These are phyloP conservation scores for Pelobates fuscus DNA, from an alignment of 2,113 vertebrate genomes.

Conservation along the genomic window DNA sequence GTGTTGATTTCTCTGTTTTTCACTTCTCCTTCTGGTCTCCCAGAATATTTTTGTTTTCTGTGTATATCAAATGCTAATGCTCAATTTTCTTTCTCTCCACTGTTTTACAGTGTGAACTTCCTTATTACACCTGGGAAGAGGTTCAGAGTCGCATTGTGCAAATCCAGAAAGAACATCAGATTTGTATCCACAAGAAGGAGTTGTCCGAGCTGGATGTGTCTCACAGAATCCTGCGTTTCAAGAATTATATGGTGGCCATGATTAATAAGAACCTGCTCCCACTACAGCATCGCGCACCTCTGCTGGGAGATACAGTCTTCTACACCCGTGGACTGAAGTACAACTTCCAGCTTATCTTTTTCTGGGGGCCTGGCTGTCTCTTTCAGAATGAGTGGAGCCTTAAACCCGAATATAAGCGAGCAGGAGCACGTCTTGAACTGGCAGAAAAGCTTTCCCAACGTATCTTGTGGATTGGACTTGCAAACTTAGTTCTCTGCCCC, in stretches of 20 bases:
- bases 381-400: constrained; percentile 97
- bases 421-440: constrained; percentile 87
- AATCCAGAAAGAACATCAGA: constrained; percentile 98
- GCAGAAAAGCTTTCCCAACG: constrained; percentile 90
- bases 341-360: constrained; percentile 98
- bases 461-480: constrained; percentile 95
- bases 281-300: constrained; percentile 83
- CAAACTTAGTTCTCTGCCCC: constrained; percentile 94
- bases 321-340: constrained; percentile 96
- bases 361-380: constrained; percentile 93
- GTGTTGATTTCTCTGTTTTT: no score
- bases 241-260: constrained; percentile 99
- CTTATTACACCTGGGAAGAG: constrained; percentile 96
- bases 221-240: constrained; percentile 96
- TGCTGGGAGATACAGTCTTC: constrained; percentile 85
- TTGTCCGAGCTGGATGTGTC: constrained; percentile 93
- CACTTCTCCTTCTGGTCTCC: no score
- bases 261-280: constrained; percentile 96
- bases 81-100: no score
- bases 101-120: constrained; percentile 81
- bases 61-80: no score
- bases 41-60: no score
- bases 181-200: constrained; percentile 98
- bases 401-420: constrained; percentile 91
- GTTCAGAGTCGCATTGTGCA: constrained; percentile 94